Base-by-base conservation (phyloP, 1,140 invertebrate species). In the Daktulosphaira vitifoliae region DNA sequence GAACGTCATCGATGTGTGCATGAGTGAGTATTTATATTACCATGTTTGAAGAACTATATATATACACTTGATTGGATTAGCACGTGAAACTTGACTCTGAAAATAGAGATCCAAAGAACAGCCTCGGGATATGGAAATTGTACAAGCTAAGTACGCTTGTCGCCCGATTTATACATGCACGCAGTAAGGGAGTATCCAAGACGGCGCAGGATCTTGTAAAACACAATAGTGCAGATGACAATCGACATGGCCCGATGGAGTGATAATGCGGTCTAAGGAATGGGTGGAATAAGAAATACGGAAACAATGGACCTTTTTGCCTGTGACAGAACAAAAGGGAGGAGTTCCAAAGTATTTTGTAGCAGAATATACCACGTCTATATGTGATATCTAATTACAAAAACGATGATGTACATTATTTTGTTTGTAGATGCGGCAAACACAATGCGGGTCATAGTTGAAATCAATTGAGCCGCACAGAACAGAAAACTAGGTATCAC, bases 361-460 rank as follows among this genome's bases (percentile, higher is more conserved):
- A 22, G 9, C 16, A 7, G 22, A 23, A 23, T 39, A 16, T 13
- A 25, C 1, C 38, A 37, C 33, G 13, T 7, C 33, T 5, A 18
- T 37, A 18, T 54, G 26, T 38, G 54, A 62, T 38, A 62, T 62
- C 56, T 62, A 62, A 62, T 62, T 62, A 62, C 56, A 62, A 29
- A 59, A 44, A 54, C 16, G 38, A 59, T 59, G 54, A 59, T 48
- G 56, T 48, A 33, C 46, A 48, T 62, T 62, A n/a, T n/a, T 62
- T 11, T 62, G 56, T 62, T 62, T 62, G 25, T 39, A 33, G 8
- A 15, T 9, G 22, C 2, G 23, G 22, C 22, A 16, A 62, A 62
- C 25, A 62, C 56, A 62, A 62, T 62, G 42, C 42, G 42, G 56
- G 56, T 62, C 56, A 62, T 62, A 62, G 56, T 62, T 62, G 56